Conservation (phyloP, 2,797 vertebrate species). For the Sparidentex hasta region DNA sequence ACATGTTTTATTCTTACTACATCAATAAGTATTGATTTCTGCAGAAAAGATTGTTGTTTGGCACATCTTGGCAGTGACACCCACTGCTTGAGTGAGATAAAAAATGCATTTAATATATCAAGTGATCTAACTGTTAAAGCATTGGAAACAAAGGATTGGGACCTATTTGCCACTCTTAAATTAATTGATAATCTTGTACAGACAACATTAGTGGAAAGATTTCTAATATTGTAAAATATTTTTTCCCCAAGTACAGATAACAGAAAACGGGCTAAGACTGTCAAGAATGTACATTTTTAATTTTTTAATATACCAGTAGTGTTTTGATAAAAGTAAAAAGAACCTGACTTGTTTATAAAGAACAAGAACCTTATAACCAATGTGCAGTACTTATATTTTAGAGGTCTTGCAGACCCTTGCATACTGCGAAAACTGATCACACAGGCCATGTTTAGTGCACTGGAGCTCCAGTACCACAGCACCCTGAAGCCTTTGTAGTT, state of each 20-base stretch:
- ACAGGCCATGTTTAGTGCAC: neutral
- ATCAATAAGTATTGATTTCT: constrained; percentile 20
- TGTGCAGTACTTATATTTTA: neutral
- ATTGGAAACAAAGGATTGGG: neutral
- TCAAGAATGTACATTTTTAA: neutral
- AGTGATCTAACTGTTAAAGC: neutral
- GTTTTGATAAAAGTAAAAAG: neutral
- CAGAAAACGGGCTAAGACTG: neutral
- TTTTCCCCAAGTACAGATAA: neutral
- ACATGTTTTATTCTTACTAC: neutral
- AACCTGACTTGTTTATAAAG: neutral
- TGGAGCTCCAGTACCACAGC: neutral
- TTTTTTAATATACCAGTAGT: neutral
- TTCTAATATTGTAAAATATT: neutral
- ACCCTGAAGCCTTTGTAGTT: neutral
- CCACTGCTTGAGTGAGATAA: neutral
- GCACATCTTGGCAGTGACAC: constrained; percentile 1
- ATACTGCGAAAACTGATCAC: neutral
- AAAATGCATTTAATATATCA: neutral
- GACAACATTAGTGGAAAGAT: neutral
- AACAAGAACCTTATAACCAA: neutral
- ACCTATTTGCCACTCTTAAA: neutral
- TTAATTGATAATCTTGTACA: neutral
- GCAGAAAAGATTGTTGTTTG: constrained; percentile 15
- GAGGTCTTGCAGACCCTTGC: neutral